phyloP scores from a whole-genome alignment of 2,797 vertebrate genomes.

The Microctenopoma steveboyesi region DNA sequence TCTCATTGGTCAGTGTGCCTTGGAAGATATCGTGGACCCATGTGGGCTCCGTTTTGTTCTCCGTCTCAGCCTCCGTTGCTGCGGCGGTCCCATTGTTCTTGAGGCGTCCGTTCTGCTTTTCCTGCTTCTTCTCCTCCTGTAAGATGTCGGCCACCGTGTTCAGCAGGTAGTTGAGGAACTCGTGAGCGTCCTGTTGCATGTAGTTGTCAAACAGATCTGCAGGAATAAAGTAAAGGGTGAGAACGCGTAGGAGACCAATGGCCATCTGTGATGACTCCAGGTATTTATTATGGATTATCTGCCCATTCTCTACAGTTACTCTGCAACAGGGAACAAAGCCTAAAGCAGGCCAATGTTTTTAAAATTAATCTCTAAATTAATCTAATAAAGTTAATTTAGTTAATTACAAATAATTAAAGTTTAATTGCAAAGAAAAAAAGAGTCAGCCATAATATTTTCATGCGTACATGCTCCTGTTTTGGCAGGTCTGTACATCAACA shows the following conservation, averaged over 20 bases:
- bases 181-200: constrained; percentile 98
- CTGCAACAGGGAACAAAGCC: neutral
- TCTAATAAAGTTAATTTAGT: neutral
- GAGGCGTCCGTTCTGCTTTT: constrained; percentile 94
- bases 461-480: constrained; percentile 16
- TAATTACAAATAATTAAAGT: neutral
- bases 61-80: constrained; percentile 77
- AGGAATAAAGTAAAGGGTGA: neutral
- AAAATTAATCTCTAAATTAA: no score
- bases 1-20: constrained; percentile 98
- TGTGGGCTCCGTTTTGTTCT: constrained; percentile 92
- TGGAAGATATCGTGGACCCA: constrained; percentile 99
- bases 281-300: neutral
- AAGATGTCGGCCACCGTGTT: constrained; percentile 98
- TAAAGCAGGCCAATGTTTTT: neutral
- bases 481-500: constrained; percentile 43
- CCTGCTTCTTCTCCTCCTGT: constrained; percentile 97
- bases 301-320: neutral
- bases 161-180: constrained; percentile 98
- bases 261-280: neutral
- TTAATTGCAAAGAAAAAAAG: neutral
- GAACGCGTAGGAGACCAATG: neutral
- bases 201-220: constrained; percentile 99
- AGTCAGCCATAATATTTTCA: neutral
- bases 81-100: constrained; percentile 92